phyloP scores from a whole-genome alignment of 2,113 vertebrate genomes.

The Prinia subflava region DNA sequence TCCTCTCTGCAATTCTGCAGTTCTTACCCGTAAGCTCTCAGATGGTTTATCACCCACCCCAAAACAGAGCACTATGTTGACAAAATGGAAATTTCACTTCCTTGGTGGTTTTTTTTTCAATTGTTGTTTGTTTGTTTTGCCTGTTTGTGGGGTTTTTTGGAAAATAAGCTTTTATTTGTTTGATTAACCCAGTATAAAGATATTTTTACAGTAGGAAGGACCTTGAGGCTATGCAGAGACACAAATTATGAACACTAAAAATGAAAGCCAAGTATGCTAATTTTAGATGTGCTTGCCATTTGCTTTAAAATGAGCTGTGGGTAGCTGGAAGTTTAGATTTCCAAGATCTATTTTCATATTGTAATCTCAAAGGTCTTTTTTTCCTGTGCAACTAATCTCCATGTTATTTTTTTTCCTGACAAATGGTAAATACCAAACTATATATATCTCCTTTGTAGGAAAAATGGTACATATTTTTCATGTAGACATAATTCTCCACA shows the following conservation, averaged over 20 bases:
- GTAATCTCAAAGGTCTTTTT: not conserved
- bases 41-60: not conserved
- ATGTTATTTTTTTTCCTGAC: not conserved
- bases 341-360: not conserved
- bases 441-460: not conserved
- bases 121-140: not conserved
- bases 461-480: constrained; percentile 3
- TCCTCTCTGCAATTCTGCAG: not conserved
- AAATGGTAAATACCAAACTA: not conserved
- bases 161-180: not conserved
- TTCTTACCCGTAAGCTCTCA: not conserved
- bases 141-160: not conserved
- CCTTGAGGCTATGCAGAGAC: not conserved
- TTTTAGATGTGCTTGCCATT: not conserved
- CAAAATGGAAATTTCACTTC: not conserved
- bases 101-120: not conserved
- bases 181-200: not conserved
- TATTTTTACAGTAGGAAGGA: not conserved
- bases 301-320: not conserved
- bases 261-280: not conserved
- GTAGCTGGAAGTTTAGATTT: not conserved
- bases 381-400: not conserved
- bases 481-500: not conserved
- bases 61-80: not conserved
- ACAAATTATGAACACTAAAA: not conserved